Conservation (phyloP, 2,888 invertebrate species). For the Andrena fulva region DNA sequence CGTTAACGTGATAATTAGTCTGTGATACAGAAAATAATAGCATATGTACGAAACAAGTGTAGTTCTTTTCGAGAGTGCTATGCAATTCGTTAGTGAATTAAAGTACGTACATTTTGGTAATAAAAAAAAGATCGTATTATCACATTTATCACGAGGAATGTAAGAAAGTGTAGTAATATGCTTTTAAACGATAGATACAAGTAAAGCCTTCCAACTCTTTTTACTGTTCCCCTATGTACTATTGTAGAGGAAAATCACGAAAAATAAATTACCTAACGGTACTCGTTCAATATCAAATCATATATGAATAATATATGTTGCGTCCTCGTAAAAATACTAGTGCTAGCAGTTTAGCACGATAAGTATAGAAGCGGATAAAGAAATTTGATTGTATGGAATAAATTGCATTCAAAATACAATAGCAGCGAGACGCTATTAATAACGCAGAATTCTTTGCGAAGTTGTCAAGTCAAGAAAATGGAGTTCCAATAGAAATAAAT, state of each 20-base stretch:
- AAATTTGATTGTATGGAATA: constrained; percentile 57
- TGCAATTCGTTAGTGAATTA: background rate
- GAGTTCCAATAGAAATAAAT: constrained; percentile 68
- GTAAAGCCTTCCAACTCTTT: constrained; percentile 22
- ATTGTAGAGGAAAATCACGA: background rate
- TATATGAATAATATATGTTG: constrained; percentile 14
- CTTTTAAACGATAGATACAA: background rate
- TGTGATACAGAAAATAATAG: background rate
- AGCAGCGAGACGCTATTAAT: constrained; percentile 59
- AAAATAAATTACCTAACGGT: background rate
- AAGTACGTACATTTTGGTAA: background rate
- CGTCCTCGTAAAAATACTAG: constrained; percentile 27
- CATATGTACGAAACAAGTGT: no score
- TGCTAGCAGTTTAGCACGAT: constrained; percentile 64
- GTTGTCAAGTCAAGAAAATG: constrained; percentile 55
- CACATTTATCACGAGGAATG: background rate
- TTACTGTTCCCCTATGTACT: background rate
- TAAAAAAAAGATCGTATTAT: background rate
- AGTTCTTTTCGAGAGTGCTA: background rate
- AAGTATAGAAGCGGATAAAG: constrained; percentile 65
- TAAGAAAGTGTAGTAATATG: background rate
- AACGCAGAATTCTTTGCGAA: constrained; percentile 64
- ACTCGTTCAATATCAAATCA: background rate
- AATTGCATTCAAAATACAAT: constrained; percentile 62
- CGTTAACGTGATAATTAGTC: background rate